Evolutionary conservation across 2,888 invertebrate species (phyloP), one percentile per base, ranked within the genome.

Genomic region (Drosophila kuntzei): DNA sequence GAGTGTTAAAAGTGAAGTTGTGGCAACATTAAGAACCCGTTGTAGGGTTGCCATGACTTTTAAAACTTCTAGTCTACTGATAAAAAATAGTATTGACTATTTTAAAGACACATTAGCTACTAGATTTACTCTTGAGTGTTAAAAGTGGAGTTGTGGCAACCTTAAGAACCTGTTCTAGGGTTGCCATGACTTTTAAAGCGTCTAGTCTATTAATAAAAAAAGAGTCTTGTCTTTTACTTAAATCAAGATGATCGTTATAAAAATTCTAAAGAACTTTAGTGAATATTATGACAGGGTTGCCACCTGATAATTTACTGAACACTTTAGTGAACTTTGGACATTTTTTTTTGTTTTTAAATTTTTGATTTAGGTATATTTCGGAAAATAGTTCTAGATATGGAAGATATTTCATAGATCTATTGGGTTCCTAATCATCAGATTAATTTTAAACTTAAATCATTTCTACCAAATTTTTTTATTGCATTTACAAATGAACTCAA

Each of bases 1-100:
- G 66, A 34, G 78, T 58, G 67, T 73, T 58, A 66, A 58, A 50
- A 72, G 61, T 77, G 58, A 53, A 50, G 47, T 27, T 27, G 8
- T 7, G 8, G 14, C 16, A 51, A 34, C 20, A 51, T 57, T 12
- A 12, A 20, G 20, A 75, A 57, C 49, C 29, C 9, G 76, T 44
- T 62, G 9, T 14, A 54, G 54, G 32, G 41, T 39, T 51, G 37
- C 6, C 36, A 36, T 6, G 9, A 14, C 6, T 4, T 6, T 3
- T 8, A n/a, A 43, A 43, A n/a, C 14, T 1, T 25, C 8, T n/a
- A n/a, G n/a, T n/a, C n/a, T n/a, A n/a, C n/a, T n/a, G n/a, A n/a
- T n/a, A n/a, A n/a, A n/a, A n/a, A n/a, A n/a, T n/a, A n/a, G n/a
- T n/a, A n/a, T n/a, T n/a, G n/a, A n/a, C n/a, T n/a, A n/a, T n/a